Base-by-base conservation (phyloP, 2,888 invertebrate genomes). In the Leptarthrus brevirostris region DNA sequence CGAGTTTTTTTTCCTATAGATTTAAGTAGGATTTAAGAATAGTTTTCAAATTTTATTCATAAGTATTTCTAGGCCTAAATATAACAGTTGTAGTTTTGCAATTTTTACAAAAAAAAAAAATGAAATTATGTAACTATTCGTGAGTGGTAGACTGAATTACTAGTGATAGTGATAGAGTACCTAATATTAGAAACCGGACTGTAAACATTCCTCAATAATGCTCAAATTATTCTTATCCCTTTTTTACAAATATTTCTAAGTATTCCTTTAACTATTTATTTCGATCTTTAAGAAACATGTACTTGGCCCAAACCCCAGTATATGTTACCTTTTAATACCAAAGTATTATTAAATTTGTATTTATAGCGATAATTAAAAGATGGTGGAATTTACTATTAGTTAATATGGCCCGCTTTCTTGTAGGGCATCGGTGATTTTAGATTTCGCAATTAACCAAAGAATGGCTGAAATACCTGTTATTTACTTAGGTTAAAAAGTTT, bases 121-220 rank as follows among this genome's bases (percentile, higher is more conserved):
- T 52, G 52, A 69, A 52, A 49, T 52, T 26, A 69, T n/a, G n/a
- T 34, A 52, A 16, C 20, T 69, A 69, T 69, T 69, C 52, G 52
- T 69, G 52, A 52, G 30, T 69, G 69, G 69, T 69, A 69, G 69
- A 69, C 69, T 69, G 69, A 69, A 69, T 69, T 69, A 69, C 52
- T 69, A 69, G 69, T 69, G 52, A 52, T 69, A 69, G 40, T 52
- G 52, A 52, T 69, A 69, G 30, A 14, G 30, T 54, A 52, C 16
- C 16, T 52, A 69, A 69, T 5, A 18, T 52, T 49, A 69, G 34
- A n/a, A 34, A 12, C 18, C 52, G 34, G 16, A 69, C 30, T 66
- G 18, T 24, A 16, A 49, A 26, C 66, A 66, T 66, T 66, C 49
- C 66, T 69, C 3, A 20, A 24, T 24, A 44, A 47, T 69, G 69